Evolutionary conservation across 2,888 invertebrate genomes (phyloP).

Genomic region (Pteria penguin): DNA sequence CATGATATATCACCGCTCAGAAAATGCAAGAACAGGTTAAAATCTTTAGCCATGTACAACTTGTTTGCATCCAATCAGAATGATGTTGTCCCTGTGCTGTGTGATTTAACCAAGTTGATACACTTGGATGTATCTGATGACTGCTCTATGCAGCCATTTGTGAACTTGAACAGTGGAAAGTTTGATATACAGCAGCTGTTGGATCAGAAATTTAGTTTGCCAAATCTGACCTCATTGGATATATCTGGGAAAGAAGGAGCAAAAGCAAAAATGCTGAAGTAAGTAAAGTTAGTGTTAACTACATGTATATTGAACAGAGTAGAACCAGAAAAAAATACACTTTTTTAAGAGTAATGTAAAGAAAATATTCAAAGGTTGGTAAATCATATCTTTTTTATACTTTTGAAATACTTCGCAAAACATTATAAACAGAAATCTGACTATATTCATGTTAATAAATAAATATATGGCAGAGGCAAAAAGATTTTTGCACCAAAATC

Average conservation of each 20-base stretch:
- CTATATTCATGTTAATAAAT: too few relatives aligned
- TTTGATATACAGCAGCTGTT: constrained; percentile 72
- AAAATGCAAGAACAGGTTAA: constrained; percentile 83
- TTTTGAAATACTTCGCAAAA: too few relatives aligned
- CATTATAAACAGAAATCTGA: too few relatives aligned
- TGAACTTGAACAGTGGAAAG: constrained; percentile 81
- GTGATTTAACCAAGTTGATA: constrained; percentile 82
- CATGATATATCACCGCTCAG: constrained; percentile 84
- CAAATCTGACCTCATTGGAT: constrained; percentile 84
- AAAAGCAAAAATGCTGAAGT: constrained; percentile 80
- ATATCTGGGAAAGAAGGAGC: constrained; percentile 84
- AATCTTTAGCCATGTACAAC: constrained; percentile 84
- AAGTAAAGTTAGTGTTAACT: constrained; percentile 49
- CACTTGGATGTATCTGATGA: constrained; percentile 84
- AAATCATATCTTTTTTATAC: too few relatives aligned
- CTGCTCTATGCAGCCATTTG: constrained; percentile 75
- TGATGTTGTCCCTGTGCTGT: constrained; percentile 81
- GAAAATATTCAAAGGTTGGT: too few relatives aligned
- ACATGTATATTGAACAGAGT: not conserved
- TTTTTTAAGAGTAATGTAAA: too few relatives aligned
- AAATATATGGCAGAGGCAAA: too few relatives aligned
- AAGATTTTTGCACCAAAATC: too few relatives aligned
- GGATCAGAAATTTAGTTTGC: constrained; percentile 78
- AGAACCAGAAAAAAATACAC: too few relatives aligned
- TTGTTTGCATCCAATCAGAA: constrained; percentile 80